Conservation (phyloP, 35 echinoderm and acorn worm genomes). For the Strongylocentrotus purpuratus region DNA sequence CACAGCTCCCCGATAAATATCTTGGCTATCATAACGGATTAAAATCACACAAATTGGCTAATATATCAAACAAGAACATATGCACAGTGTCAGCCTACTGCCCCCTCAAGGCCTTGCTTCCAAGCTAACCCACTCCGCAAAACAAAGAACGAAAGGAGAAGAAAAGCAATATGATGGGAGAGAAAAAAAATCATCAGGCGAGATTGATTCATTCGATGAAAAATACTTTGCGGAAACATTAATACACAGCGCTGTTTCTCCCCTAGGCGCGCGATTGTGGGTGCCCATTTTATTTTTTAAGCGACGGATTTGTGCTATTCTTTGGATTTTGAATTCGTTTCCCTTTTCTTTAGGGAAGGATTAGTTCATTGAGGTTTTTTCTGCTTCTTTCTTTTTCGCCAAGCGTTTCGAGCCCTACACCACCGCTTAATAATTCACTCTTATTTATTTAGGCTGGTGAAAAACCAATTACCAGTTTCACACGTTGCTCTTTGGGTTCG, state of each 20-base stretch:
- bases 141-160: conserved; percentile 7
- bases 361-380: conserved; percentile 30
- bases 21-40: conserved; percentile 49
- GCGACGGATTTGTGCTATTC: not conserved
- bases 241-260: conserved; percentile 21
- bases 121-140: conserved; percentile 7
- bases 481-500: conserved; percentile 54
- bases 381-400: not conserved
- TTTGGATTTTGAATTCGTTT: not conserved
- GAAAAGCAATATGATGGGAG: not conserved
- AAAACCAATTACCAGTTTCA: conserved; percentile 74
- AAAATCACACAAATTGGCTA: conserved; percentile 42
- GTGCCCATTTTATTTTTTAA: not conserved
- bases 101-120: not conserved
- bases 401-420: conserved; percentile 13
- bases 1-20: not conserved
- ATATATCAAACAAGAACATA: conserved; percentile 48
- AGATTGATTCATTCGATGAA: conserved; percentile 44
- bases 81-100: not conserved
- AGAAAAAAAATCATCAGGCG: not conserved
- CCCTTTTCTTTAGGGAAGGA: conserved; percentile 33
- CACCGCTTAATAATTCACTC: conserved; percentile 54
- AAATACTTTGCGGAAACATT: conserved; percentile 50
- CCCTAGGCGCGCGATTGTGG: not conserved
- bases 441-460: conserved; percentile 71